Percentiles rank a stretch among this genome's conserved stretches.
Evolutionary conservation across 2,113 vertebrate genomes (phyloP).

Genomic region (Galbula dea): DNA sequence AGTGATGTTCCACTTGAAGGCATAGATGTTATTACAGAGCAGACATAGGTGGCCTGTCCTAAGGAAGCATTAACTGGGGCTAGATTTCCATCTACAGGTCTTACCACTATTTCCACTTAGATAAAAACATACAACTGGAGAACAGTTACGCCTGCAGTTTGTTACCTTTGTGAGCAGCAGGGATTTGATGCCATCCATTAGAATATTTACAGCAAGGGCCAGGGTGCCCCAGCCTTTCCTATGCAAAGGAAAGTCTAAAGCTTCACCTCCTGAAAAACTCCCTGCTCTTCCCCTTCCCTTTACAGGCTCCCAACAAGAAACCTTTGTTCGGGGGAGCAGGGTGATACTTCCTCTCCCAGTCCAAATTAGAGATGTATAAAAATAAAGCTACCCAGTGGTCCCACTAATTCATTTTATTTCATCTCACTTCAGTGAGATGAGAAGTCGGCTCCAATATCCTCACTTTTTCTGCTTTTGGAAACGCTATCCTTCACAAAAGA

Average conservation of each 20-base stretch:
- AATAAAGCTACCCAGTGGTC: neutral
- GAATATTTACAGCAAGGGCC: neutral
- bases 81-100: neutral
- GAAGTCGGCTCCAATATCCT: neutral
- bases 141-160: neutral
- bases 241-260: neutral
- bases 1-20: neutral
- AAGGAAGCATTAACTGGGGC: neutral
- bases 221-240: neutral
- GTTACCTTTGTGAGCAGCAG: neutral
- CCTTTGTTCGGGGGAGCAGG: constrained; percentile 1
- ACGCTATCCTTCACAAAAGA: neutral
- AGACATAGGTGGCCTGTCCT: neutral
- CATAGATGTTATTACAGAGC: neutral
- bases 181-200: neutral
- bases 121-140: neutral
- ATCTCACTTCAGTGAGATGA: neutral
- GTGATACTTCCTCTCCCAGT: constrained; percentile 6
- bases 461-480: neutral
- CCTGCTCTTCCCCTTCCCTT: neutral
- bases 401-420: neutral
- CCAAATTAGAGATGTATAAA: neutral
- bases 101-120: neutral
- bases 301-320: constrained; percentile 5
- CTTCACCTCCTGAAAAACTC: neutral